Percentiles rank a stretch among this genome's conserved stretches.
These are phyloP conservation scores for Ptychoptera contaminata DNA, from an alignment of 2,888 invertebrate genomes.

Conservation along the genomic window DNA sequence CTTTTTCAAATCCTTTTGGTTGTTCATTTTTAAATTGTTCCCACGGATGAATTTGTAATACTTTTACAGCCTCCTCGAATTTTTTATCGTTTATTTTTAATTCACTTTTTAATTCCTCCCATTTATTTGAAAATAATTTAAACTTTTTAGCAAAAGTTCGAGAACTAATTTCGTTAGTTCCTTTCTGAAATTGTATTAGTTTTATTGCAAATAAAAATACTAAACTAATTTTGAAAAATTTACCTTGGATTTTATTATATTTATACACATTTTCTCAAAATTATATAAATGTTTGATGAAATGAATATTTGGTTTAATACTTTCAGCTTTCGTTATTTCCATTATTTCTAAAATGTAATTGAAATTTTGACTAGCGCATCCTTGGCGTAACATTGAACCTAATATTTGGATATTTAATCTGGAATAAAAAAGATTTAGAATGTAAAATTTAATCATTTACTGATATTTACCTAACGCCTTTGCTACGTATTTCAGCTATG, in stretches of 20 bases:
- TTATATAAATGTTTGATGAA: conserved; percentile 46
- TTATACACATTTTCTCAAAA: conserved; percentile 41
- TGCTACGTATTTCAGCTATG: conserved; percentile 50
- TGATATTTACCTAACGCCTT: conserved; percentile 40
- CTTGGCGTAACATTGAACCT: conserved; percentile 54
- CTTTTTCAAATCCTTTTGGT: conserved; percentile 21
- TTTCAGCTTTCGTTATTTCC: conserved; percentile 42
- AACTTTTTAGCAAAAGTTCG: conserved; percentile 26
- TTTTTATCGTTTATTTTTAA: conserved; percentile 28
- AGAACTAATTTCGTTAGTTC: neutral
- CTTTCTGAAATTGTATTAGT: conserved; percentile 4
- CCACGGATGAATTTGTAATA: conserved; percentile 43
- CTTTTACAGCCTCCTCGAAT: conserved; percentile 26
- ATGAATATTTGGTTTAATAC: conserved; percentile 42
- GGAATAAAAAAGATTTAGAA: conserved; percentile 20
- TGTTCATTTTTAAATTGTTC: conserved; percentile 37
- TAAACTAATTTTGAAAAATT: conserved; percentile 9
- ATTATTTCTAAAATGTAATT: conserved; percentile 52
- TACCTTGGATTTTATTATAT: conserved; percentile 36
- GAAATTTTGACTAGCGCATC: conserved; percentile 42
- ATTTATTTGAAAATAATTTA: conserved; percentile 31
- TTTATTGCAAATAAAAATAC: neutral
- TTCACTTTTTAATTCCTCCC: conserved; percentile 33
- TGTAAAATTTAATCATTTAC: conserved; percentile 3
- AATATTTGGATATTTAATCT: conserved; percentile 61